A percentile compares a stretch with the other conserved stretches of the same genome.
phyloP scores from a whole-genome alignment of 1,140 invertebrate genomes.

The Ericerus pela region DNA sequence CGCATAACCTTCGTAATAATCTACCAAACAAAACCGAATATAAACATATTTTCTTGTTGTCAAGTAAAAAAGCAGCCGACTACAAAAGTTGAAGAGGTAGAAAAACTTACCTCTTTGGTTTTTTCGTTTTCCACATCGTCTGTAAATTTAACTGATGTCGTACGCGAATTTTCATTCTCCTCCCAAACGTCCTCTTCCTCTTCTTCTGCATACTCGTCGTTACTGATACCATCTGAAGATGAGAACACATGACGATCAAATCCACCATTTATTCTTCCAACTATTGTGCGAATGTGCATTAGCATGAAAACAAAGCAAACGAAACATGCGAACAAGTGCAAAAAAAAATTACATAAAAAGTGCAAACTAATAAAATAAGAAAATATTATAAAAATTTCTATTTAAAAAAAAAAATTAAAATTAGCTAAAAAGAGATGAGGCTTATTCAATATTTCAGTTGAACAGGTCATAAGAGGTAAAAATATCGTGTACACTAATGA shows the following conservation, averaged over 20 bases:
- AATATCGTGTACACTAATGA: too few species aligned
- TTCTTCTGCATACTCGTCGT: constrained; percentile 21
- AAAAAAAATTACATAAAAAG: constrained; percentile 4
- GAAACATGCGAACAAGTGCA: constrained; percentile 6
- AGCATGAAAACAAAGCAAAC: constrained; percentile 4
- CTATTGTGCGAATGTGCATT: background rate
- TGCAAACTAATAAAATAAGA: background rate
- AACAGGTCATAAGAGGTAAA: too few species aligned
- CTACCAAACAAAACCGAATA: background rate
- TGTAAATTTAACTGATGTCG: constrained; percentile 76
- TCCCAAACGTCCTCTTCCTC: constrained; percentile 57
- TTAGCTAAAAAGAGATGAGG: too few species aligned
- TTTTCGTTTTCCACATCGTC: constrained; percentile 51
- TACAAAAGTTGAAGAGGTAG: too few species aligned
- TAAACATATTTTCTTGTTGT: background rate
- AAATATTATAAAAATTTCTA: background rate
- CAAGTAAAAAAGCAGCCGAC: too few species aligned
- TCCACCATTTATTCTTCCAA: constrained; percentile 13
- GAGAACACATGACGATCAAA: constrained; percentile 17
- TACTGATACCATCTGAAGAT: constrained; percentile 16
- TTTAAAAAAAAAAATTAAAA: too few species aligned
- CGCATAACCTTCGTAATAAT: too few species aligned
- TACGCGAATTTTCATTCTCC: constrained; percentile 61
- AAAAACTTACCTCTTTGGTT: constrained; percentile 40
- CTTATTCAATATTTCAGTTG: too few species aligned